phyloP scores from a whole-genome alignment of 2,797 vertebrate genomes.

The Diglossa cyanea region DNA sequence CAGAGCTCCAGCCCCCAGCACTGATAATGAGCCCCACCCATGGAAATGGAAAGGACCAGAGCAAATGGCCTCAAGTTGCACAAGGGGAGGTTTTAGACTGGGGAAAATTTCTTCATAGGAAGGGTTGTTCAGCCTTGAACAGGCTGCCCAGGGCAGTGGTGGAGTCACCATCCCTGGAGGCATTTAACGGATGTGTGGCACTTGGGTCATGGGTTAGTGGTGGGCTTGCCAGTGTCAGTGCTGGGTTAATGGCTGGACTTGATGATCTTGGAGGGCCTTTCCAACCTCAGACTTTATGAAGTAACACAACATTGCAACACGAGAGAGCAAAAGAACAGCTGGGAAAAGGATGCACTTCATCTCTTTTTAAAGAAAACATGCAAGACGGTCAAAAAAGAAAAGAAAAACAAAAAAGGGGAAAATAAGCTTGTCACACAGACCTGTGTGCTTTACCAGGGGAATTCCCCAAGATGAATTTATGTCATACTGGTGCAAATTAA shows the following conservation, averaged over 20 bases:
- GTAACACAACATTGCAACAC: fast-evolving
- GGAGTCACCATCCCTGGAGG: neutral
- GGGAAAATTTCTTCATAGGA: neutral
- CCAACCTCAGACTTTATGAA: neutral
- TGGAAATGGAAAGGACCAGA: neutral
- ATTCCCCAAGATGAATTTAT: neutral
- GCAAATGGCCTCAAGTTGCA: neutral
- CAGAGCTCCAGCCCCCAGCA: neutral
- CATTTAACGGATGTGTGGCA: neutral
- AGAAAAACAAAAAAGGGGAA: neutral
- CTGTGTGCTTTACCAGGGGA: neutral
- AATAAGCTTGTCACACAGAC: fast-evolving
- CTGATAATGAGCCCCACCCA: fast-evolving
- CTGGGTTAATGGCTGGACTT: neutral
- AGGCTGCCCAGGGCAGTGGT: neutral
- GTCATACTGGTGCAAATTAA: neutral
- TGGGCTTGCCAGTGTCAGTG: neutral
- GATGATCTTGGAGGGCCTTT: neutral
- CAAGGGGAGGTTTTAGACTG: neutral
- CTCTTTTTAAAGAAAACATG: neutral
- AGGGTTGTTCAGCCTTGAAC: neutral
- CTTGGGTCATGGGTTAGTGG: neutral
- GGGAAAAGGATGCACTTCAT: fast-evolving
- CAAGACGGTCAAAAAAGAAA: neutral
- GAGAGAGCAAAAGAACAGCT: neutral